Evolutionary conservation across 2,113 vertebrate genomes (phyloP), one percentile per base, ranked within the genome.

Genomic region (Ciconia boyciana): DNA sequence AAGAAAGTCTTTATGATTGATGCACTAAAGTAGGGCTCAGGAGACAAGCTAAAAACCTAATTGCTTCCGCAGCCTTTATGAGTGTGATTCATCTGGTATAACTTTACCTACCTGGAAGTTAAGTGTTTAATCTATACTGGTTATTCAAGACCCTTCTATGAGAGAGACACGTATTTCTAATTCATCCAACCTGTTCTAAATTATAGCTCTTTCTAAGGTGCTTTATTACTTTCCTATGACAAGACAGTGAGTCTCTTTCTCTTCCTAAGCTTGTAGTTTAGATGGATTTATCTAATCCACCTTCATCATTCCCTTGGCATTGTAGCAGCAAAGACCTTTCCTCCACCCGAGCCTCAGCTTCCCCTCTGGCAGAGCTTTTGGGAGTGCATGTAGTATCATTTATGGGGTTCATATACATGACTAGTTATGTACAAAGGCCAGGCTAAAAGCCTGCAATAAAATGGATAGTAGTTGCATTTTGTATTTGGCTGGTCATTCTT

Each of bases 1-100:
- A 52, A 48, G 6, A 9, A 87, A 78, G 22, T 31, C 51, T 61
- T 90, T 87, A 29, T 85, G 55, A 93, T 32, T 77, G 78, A 77
- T 90, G 51, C 39, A 83, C 7, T 46, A 34, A 89, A 90, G 41
- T 64, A 83, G 32, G 51, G 21, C 87, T 88, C 70, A 71, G 68
- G 84, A 95, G 75, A 91, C 11, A 13, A 75, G 46, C 75, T 93
- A 81, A 95, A 95, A 95, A 43, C 68, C 58, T 95, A 85, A 96
- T 92, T 77, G 66, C 70, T 94, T 82, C 78, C 46, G 6, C 54
- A 79, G 75, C n/a, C 90, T 96, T 93, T 88, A 62, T 77, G 29
- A 88, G 20, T 52, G 13, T 90, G 84, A 93, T 85, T 97, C 93
- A 95, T 76, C 34, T 80, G 25, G 14, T 85, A 16, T 18, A 70